Conservation (phyloP, 2,797 vertebrate species). For the Eurystomus glaucurus region DNA sequence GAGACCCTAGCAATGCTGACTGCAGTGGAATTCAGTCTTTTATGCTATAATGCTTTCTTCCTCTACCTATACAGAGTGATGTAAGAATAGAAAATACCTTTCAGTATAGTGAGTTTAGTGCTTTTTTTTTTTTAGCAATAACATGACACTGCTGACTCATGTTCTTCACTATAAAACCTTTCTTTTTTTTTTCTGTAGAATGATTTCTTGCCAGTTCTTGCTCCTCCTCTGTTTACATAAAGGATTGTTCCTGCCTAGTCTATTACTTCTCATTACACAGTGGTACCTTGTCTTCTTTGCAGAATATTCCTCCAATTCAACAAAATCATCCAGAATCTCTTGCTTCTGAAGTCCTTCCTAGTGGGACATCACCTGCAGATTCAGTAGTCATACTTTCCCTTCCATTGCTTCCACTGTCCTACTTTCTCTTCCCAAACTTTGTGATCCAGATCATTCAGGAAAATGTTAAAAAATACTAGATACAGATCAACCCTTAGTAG, state of each 20-base stretch:
- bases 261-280: neutral
- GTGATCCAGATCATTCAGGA: neutral
- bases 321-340: neutral
- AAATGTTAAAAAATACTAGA: neutral
- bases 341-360: neutral
- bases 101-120: neutral
- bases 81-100: constrained; percentile 24
- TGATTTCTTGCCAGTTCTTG: neutral
- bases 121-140: neutral
- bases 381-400: neutral
- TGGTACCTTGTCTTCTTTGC: neutral
- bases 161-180: neutral
- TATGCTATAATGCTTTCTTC: constrained; percentile 4
- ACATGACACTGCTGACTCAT: neutral
- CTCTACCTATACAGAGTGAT: neutral
- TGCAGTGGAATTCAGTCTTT: constrained; percentile 8
- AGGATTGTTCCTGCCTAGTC: neutral
- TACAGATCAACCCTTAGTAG: neutral
- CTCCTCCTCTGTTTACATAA: neutral
- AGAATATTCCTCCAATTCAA: neutral
- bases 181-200: neutral
- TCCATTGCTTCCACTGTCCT: neutral
- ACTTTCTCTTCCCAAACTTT: neutral
- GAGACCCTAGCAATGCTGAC: constrained; percentile 6
- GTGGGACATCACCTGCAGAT: neutral